Conservation (phyloP, 2,888 invertebrate species). For the Leucophenga maculata region DNA sequence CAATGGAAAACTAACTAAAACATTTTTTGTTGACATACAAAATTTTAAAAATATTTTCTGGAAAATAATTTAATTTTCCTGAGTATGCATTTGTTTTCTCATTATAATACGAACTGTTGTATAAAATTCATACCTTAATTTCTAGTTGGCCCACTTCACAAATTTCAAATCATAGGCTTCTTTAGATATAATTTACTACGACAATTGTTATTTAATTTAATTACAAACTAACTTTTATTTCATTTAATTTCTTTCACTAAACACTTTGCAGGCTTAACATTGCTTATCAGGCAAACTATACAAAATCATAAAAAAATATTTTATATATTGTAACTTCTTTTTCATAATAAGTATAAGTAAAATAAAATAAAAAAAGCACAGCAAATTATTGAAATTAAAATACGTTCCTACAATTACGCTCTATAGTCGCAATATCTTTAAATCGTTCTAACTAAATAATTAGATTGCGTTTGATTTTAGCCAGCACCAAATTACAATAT, state of each 20-base stretch:
- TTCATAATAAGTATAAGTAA: constrained; percentile 12
- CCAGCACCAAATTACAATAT: too few relatives aligned
- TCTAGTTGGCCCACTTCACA: too few relatives aligned
- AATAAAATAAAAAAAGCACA: constrained; percentile 7
- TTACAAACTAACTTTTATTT: constrained; percentile 1
- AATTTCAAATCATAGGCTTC: constrained; percentile 35
- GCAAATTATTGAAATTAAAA: not conserved
- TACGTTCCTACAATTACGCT: constrained; percentile 27
- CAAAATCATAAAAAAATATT: constrained; percentile 25
- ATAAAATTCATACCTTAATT: too few relatives aligned
- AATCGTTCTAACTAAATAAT: constrained; percentile 17
- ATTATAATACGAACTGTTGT: too few relatives aligned
- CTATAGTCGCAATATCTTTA: constrained; percentile 18
- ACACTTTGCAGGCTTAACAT: too few relatives aligned
- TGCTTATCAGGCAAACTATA: constrained; percentile 23
- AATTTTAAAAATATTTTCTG: too few relatives aligned
- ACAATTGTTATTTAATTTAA: not conserved
- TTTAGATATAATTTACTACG: constrained; percentile 17
- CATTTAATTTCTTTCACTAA: constrained; percentile 9
- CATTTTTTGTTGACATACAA: too few relatives aligned
- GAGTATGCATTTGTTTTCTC: too few relatives aligned
- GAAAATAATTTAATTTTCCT: too few relatives aligned
- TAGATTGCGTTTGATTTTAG: constrained; percentile 32
- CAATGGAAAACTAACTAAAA: too few relatives aligned
- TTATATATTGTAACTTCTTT: constrained; percentile 38